Evolutionary conservation across 2,888 invertebrate genomes (phyloP).

Genomic region (Keiferia lycopersicella): DNA sequence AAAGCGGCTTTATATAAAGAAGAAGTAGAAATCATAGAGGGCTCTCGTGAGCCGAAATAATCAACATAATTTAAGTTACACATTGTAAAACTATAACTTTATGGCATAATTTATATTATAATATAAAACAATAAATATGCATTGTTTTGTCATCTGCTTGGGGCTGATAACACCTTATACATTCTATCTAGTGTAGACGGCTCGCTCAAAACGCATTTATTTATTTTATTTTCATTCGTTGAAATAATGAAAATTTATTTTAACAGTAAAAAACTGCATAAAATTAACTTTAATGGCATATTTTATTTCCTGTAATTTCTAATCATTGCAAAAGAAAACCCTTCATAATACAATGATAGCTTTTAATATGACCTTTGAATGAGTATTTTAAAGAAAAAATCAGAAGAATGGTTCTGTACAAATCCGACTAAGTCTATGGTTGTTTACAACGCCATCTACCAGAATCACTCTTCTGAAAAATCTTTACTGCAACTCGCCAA

Average conservation of each 20-base stretch:
- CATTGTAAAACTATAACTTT: constrained; percentile 66
- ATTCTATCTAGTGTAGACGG: constrained; percentile 10
- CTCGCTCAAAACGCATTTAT: background rate
- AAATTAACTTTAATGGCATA: too few species aligned
- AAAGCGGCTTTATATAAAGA: constrained; percentile 42
- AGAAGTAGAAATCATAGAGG: constrained; percentile 50
- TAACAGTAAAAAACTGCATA: too few species aligned
- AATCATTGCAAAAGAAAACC: too few species aligned
- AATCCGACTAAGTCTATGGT: too few species aligned
- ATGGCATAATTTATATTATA: constrained; percentile 70
- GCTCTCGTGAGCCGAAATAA: constrained; percentile 37
- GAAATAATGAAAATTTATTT: too few species aligned
- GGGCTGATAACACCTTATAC: constrained; percentile 27
- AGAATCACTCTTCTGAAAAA: background rate
- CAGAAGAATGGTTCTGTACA: too few species aligned
- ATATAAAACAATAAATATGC: constrained; percentile 65
- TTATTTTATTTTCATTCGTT: background rate
- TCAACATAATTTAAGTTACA: constrained; percentile 64
- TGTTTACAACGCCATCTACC: too few species aligned
- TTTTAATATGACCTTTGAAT: too few species aligned
- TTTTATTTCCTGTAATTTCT: too few species aligned
- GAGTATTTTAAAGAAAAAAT: too few species aligned
- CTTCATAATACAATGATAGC: too few species aligned
- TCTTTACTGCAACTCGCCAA: background rate
- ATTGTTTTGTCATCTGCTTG: constrained; percentile 46